Evolutionary conservation across 2,797 vertebrate genomes (phyloP).

Genomic region (Hypotaenidia philippensis): DNA sequence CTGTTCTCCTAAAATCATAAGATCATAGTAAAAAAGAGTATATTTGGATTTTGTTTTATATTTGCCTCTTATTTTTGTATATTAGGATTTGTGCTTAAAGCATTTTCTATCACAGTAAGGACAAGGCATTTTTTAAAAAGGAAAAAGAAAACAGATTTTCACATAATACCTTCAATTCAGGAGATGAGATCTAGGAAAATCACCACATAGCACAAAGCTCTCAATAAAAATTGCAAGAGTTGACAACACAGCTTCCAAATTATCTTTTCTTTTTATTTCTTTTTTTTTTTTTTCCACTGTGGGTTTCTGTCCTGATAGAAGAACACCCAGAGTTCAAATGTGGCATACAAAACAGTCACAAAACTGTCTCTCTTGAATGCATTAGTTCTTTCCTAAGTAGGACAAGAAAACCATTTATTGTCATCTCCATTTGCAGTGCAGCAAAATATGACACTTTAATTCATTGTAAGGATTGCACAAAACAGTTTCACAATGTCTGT

Average conservation of each 20-base stretch:
- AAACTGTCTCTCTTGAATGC: neutral
- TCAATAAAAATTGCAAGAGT: neutral
- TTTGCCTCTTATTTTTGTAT: neutral
- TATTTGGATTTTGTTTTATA: neutral
- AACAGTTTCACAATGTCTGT: neutral
- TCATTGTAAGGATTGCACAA: neutral
- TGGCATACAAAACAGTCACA: neutral
- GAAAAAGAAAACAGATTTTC: neutral
- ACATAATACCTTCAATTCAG: neutral
- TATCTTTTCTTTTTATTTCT: neutral
- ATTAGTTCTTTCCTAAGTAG: neutral
- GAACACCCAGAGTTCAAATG: neutral
- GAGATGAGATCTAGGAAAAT: neutral
- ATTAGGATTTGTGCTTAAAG: neutral
- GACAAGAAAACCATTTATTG: neutral
- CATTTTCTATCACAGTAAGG: neutral
- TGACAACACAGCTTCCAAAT: neutral
- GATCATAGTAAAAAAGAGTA: neutral
- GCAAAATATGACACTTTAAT: neutral
- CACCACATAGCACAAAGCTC: neutral
- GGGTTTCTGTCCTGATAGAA: neutral
- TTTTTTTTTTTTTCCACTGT: neutral
- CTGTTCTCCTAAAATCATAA: neutral
- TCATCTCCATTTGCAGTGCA: neutral
- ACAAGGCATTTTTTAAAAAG: neutral